phyloP scores from a whole-genome alignment of 2,888 invertebrate species.

The Adelognathus sp. region DNA sequence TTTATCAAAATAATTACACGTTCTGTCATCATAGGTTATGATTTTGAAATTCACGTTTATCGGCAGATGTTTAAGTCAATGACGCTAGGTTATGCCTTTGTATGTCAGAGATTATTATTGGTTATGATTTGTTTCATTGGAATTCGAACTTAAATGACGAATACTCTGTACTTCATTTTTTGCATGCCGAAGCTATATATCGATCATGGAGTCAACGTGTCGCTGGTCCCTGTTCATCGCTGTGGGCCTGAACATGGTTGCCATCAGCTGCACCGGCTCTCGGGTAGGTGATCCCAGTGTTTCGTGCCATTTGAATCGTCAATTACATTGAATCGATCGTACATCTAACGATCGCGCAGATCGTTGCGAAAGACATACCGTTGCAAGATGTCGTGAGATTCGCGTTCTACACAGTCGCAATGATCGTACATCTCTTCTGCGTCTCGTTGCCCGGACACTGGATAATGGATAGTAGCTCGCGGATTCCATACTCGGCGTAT shows the following conservation, averaged over 20 bases:
- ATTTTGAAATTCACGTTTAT: no score
- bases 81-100: no score
- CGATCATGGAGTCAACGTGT: background rate
- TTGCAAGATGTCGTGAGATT: no score
- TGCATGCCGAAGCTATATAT: background rate
- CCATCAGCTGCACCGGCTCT: background rate
- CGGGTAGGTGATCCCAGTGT: background rate
- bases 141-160: background rate
- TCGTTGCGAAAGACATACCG: no score
- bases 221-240: background rate
- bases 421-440: background rate
- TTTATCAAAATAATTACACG: no score
- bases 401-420: background rate
- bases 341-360: no score
- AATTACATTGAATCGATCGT: no score
- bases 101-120: no score
- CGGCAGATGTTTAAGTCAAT: no score
- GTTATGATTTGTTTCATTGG: no score
- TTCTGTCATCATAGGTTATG: no score
- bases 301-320: no score
- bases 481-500: background rate
- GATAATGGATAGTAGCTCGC: slow-evolving; percentile 32
- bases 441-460: slow-evolving; percentile 20
- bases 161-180: background rate
- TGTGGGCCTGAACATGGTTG: background rate